Conservation (phyloP, 2,888 invertebrate species). For the Drosophila suboccidentalis region DNA sequence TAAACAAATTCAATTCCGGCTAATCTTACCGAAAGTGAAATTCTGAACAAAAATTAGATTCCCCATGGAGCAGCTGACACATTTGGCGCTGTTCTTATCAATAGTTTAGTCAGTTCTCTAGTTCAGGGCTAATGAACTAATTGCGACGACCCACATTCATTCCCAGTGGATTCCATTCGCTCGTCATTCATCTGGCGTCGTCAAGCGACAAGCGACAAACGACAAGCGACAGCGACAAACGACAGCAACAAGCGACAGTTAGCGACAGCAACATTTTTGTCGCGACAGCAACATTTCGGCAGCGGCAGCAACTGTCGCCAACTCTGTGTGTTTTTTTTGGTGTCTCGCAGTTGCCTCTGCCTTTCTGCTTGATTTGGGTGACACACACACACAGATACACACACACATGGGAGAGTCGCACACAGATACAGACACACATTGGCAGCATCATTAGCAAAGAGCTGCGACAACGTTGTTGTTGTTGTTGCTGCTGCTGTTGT, state of each 20-base stretch:
- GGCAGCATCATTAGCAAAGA: slow-evolving; percentile 79
- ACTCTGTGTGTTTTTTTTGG: slow-evolving; percentile 65
- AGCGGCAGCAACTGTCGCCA: slow-evolving; percentile 74
- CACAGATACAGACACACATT: slow-evolving; percentile 38
- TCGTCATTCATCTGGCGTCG: slow-evolving; percentile 48
- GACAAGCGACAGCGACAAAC: slow-evolving; percentile 55
- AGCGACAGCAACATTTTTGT: slow-evolving; percentile 62
- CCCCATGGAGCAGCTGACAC: not conserved
- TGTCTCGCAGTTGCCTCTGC: slow-evolving; percentile 45
- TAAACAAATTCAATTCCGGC: too few relatives aligned
- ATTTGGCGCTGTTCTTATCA: slow-evolving; percentile 1
- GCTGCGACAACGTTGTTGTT: slow-evolving; percentile 58
- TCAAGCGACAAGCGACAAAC: slow-evolving; percentile 33
- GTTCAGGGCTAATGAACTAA: slow-evolving; percentile 53
- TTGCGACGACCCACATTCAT: slow-evolving; percentile 52
- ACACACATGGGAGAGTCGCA: not conserved
- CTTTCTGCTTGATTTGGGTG: slow-evolving; percentile 69
- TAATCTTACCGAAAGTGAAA: too few relatives aligned
- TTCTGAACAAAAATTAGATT: not conserved
- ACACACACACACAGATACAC: slow-evolving; percentile 14
- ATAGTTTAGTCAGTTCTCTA: slow-evolving; percentile 1
- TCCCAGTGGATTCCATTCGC: slow-evolving; percentile 39
- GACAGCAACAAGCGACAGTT: slow-evolving; percentile 39
- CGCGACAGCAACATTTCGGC: slow-evolving; percentile 67
- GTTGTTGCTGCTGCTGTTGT: slow-evolving; percentile 19